Base-by-base conservation (phyloP, 2,888 invertebrate genomes). In the Belgica antarctica region DNA sequence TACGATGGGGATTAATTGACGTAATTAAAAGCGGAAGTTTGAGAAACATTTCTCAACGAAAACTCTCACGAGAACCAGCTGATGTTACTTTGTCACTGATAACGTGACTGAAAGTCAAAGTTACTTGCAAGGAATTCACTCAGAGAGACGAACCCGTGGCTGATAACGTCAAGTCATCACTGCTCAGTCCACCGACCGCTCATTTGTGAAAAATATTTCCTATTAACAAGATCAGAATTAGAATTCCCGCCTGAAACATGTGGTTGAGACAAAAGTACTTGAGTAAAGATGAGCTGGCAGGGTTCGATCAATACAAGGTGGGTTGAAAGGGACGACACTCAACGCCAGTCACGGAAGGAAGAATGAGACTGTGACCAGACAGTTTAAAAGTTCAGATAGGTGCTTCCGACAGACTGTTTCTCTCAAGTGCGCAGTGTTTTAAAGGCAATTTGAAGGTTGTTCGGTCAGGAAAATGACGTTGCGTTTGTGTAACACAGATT, bases 281-380 rank as follows among this genome's bases (percentile, higher is more conserved):
- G 73, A 75, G 74, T 57, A 78, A 78, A 72, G 76, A 75, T 72
- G 79, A 80, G 75, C 77, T 80, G 74, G 76, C 74, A 76, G 80
- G 80, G 73, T 80, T 80, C 77, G 80, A 80, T 73, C 78, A 78
- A 57, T 80, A 80, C 74, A 80, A 80, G 80, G 80, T 80, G 72
- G 15, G 41, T 5, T n/a, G 41, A n/a, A n/a, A n/a, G n/a, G n/a
- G n/a, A n/a, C n/a, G n/a, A n/a, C n/a, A n/a, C n/a, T n/a, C n/a
- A n/a, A n/a, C n/a, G n/a, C n/a, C n/a, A n/a, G n/a, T n/a, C n/a
- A n/a, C n/a, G n/a, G n/a, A n/a, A n/a, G n/a, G n/a, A n/a, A n/a
- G n/a, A n/a, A n/a, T n/a, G n/a, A n/a, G n/a, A n/a, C n/a, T n/a
- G n/a, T n/a, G n/a, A n/a, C n/a, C n/a, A n/a, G n/a, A n/a, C n/a